Conservation (phyloP, 2,113 vertebrate species). For the Leucopternis melanops region DNA sequence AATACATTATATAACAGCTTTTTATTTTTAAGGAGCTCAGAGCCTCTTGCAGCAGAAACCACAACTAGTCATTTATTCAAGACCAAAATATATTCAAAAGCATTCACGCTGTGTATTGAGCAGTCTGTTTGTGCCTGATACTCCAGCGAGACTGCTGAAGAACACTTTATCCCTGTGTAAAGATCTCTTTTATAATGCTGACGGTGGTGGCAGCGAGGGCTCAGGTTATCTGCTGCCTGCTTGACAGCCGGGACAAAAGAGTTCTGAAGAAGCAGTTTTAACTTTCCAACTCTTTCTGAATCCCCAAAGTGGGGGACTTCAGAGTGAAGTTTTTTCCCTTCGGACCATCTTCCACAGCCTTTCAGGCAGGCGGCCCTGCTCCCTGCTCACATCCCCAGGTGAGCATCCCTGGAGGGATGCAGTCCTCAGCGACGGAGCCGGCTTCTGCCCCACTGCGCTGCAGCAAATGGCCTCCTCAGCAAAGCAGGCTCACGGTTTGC, state of each 20-base stretch:
- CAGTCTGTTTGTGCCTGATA: neutral
- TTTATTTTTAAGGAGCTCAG: neutral
- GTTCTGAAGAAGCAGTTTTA: neutral
- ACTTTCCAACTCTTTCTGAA: neutral
- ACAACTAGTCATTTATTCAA: neutral
- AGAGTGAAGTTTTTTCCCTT: neutral
- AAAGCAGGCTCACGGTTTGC: neutral
- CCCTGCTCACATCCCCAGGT: too few relatives aligned
- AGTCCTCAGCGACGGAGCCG: neutral
- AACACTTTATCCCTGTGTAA: neutral
- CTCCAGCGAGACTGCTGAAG: neutral
- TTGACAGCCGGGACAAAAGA: neutral
- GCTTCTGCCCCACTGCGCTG: neutral
- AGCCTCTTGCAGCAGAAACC: neutral
- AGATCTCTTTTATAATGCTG: neutral
- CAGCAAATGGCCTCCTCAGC: neutral
- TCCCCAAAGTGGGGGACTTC: neutral
- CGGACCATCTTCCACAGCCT: neutral
- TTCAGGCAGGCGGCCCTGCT: accelerated
- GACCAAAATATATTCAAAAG: neutral
- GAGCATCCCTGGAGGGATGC: neutral
- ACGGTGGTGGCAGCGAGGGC: neutral
- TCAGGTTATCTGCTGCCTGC: neutral
- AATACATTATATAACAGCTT: neutral
- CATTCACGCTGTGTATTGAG: neutral